Evolutionary conservation across 30 jellyfish, hydroid and myxozoan species (phyloP).

Genomic region (Aurelia sp.): DNA sequence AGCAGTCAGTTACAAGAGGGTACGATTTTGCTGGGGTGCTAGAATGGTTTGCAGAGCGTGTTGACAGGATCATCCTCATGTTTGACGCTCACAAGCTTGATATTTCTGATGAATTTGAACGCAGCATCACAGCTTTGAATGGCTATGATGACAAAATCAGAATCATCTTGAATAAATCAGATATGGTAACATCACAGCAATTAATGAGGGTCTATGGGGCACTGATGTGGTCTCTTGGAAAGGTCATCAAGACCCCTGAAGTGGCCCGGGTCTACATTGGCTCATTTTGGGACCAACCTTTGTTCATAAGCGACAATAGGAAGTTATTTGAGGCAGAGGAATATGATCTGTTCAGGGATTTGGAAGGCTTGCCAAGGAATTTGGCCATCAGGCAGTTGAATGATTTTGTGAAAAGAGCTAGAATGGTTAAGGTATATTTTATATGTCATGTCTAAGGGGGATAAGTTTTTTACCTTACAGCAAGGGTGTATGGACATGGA

Average conservation of each 20-base stretch:
- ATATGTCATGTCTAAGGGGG: too few relatives aligned
- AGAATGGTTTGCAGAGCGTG: constrained; percentile 99
- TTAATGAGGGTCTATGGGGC: constrained; percentile 99
- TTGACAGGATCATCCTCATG: constrained; percentile 91
- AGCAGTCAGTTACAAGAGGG: constrained; percentile 96
- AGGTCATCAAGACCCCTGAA: constrained; percentile 99
- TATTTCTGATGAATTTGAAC: constrained; percentile 97
- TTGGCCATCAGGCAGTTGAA: constrained; percentile 95
- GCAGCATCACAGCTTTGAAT: constrained; percentile 94
- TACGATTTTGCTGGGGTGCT: constrained; percentile 95
- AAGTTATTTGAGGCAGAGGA: constrained; percentile 96
- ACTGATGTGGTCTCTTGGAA: constrained; percentile 99
- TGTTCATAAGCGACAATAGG: constrained; percentile 72
- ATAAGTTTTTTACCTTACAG: too few relatives aligned
- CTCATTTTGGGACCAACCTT: constrained; percentile 99
- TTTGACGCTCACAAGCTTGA: constrained; percentile 99
- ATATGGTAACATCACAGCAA: constrained; percentile 94
- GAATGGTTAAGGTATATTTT: constrained; percentile 88
- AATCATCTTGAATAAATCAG: constrained; percentile 97
- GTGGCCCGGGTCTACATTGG: constrained; percentile 99
- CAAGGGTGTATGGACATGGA: too few relatives aligned
- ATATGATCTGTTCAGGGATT: constrained; percentile 88
- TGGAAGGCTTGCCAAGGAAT: constrained; percentile 84
- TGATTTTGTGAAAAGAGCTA: constrained; percentile 97
- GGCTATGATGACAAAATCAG: constrained; percentile 97